Conservation (phyloP, 2,888 invertebrate species). For the Osmoderma eremita region DNA sequence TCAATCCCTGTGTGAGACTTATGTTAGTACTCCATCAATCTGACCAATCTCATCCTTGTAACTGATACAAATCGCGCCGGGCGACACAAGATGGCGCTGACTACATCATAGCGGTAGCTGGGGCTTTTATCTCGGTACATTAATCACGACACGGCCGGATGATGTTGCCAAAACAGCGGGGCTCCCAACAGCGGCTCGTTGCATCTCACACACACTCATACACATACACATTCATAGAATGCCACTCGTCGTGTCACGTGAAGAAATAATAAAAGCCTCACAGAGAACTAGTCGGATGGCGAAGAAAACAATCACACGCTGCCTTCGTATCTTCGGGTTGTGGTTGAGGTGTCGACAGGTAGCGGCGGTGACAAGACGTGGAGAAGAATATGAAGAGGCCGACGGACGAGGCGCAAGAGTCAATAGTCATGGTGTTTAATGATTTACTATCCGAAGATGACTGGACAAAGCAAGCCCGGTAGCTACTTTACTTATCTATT, state of each 20-base stretch:
- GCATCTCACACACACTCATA: neutral
- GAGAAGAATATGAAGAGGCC: slow-evolving; percentile 37
- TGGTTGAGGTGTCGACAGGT: slow-evolving; percentile 41
- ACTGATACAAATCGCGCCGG: no score
- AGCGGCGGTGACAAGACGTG: slow-evolving; percentile 42
- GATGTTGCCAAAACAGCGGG: slow-evolving; percentile 30
- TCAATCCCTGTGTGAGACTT: no score
- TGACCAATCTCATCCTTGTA: no score
- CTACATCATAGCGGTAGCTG: slow-evolving; percentile 17
- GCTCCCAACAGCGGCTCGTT: neutral
- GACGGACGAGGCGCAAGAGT: neutral
- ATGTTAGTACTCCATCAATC: no score
- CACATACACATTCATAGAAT: slow-evolving; percentile 16
- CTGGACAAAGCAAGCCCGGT: slow-evolving; percentile 61
- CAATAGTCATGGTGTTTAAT: slow-evolving; percentile 61
- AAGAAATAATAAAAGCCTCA: neutral
- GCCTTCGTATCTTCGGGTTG: neutral
- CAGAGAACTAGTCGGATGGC: neutral
- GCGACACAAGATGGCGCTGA: slow-evolving; percentile 19
- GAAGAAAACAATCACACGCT: slow-evolving; percentile 7
- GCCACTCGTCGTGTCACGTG: neutral
- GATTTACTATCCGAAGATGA: slow-evolving; percentile 60
- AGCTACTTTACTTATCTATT: slow-evolving; percentile 63
- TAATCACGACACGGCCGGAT: slow-evolving; percentile 22
- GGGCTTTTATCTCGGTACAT: slow-evolving; percentile 26